Evolutionary conservation across 1,140 invertebrate genomes (phyloP).

Genomic region (Nomia melanderi): DNA sequence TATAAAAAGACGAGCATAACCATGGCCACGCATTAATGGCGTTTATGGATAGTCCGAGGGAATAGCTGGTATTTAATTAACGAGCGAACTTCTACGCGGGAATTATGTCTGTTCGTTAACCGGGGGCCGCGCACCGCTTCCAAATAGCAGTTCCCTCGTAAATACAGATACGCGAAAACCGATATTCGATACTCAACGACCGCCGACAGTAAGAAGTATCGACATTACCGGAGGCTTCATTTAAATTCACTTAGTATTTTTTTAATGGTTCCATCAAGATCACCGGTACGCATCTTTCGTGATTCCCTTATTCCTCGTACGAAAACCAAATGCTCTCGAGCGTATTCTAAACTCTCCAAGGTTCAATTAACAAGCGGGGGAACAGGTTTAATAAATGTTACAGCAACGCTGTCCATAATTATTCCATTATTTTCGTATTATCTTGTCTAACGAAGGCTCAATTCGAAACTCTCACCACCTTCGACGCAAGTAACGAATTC

Average conservation of each 20-base stretch:
- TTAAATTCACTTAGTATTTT: background rate
- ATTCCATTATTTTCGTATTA: no score
- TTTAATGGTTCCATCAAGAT: background rate
- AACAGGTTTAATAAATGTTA: no score
- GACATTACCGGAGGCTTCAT: background rate
- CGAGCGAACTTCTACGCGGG: conserved; percentile 4
- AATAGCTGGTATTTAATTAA: conserved; percentile 27
- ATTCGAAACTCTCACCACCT: no score
- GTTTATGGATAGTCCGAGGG: conserved; percentile 12
- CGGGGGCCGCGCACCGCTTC: background rate
- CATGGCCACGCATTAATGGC: conserved; percentile 1
- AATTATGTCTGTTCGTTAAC: conserved; percentile 29
- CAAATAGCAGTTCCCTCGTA: background rate
- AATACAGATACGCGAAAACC: background rate
- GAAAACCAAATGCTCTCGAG: no score
- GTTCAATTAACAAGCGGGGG: no score
- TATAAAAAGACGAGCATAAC: background rate
- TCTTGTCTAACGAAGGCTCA: no score
- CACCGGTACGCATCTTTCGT: no score
- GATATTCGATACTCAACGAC: background rate
- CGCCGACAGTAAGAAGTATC: background rate
- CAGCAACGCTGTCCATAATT: no score
- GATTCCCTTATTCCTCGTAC: no score
- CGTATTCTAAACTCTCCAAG: no score
- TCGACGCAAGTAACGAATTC: no score